Evolutionary conservation across 2,888 invertebrate genomes (phyloP), one percentile per base, ranked within the genome.

Genomic region (Plutella xylostella): DNA sequence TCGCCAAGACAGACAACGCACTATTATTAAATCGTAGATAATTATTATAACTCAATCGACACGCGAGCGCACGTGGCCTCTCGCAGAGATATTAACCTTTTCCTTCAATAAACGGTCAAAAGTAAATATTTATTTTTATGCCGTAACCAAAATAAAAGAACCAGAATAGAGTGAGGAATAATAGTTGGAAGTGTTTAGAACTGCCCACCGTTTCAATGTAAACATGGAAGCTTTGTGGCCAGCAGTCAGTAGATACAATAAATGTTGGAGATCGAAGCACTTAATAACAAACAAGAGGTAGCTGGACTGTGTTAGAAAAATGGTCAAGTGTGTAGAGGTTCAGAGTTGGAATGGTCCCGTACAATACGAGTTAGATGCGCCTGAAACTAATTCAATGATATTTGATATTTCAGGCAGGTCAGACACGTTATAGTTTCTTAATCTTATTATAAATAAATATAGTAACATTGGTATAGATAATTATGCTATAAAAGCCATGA

Each of bases 11-110:
- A 17, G 17, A 18, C 30, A 30, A 9, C 17, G 18, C 6, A 15
- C 1, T 34, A 17, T 34, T 9, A 34, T 17, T 18, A 9, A 33
- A 34, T 34, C 15, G 2, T 17, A 34, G 2, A 17, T 15, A 3
- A 15, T n/a, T 22, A 20, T 21, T 56, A 60, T 61, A 62, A 60
- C 50, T 72, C 72, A 61, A 62, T 74, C 72, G 47, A 37, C 66
- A 51, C 57, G 52, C 56, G 43, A 19, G 42, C 41, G 49, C 61
- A 57, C 62, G 57, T 55, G 58, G 54, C 48, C 45, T n/a, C n/a
- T n/a, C n/a, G 72, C 64, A 69, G 62, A 71, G 74, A 72, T 71
- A 74, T 77, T 75, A 65, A 77, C 75, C 74, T 77, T 65, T 68
- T 61, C 59, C n/a, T n/a, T n/a, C 76, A 73, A 77, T 75, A 65